These are phyloP conservation scores for Drosophila mimetica DNA, from an alignment of 2,888 invertebrate genomes.

Conservation along the genomic window DNA sequence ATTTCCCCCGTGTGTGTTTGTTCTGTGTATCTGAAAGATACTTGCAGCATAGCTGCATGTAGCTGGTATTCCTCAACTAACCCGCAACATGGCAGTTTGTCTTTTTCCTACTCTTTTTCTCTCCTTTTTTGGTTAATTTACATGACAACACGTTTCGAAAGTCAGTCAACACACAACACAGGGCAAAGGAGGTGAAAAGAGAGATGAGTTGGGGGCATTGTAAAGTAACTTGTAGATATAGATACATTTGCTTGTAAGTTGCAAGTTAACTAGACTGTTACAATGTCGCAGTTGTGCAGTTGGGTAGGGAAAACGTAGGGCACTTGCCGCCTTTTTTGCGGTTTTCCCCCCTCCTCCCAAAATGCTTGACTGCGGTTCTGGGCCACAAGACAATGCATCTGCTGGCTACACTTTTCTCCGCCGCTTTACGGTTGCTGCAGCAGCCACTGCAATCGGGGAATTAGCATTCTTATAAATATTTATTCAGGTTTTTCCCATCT, in stretches of 20 bases:
- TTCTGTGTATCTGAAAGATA: conserved; percentile 51
- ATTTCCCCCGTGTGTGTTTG: conserved; percentile 43
- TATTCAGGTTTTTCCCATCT: conserved; percentile 50
- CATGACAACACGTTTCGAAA: conserved; percentile 79
- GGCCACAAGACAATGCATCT: conserved; percentile 75
- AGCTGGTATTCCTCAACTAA: conserved; percentile 30
- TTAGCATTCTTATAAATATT: conserved; percentile 75
- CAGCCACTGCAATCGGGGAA: conserved; percentile 45
- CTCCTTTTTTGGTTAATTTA: conserved; percentile 69
- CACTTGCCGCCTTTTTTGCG: conserved; percentile 56
- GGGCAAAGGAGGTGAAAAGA: conserved; percentile 10
- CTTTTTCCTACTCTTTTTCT: conserved; percentile 10
- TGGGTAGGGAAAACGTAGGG: conserved; percentile 30
- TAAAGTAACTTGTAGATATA: conserved; percentile 63
- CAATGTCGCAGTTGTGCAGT: conserved; percentile 57
- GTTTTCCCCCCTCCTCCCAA: conserved; percentile 31
- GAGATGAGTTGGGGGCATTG: conserved; percentile 31
- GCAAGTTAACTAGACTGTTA: conserved; percentile 79
- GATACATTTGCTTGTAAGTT: conserved; percentile 71
- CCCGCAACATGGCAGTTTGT: conserved; percentile 55
- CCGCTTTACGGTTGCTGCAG: conserved; percentile 53
- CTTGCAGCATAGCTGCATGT: conserved; percentile 39
- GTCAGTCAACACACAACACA: conserved; percentile 57
- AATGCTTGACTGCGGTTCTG: conserved; percentile 75
- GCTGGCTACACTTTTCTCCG: conserved; percentile 36